Conservation (phyloP, 1,140 invertebrate species). For the Parapsyche elsis region DNA sequence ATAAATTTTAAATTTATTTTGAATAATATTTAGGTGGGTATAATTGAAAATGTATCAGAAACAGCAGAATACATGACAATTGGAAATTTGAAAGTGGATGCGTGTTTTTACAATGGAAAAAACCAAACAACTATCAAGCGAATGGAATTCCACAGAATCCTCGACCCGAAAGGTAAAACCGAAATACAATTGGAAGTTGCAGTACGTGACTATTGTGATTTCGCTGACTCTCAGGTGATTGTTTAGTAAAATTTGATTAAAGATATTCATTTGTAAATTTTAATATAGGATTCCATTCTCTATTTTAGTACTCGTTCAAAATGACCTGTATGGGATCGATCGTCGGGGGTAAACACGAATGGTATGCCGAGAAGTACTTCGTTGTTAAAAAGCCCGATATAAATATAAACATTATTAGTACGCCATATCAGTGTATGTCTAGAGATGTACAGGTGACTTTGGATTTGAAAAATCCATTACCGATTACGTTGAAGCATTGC, state of each 20-base stretch:
- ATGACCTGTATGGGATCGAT: background rate
- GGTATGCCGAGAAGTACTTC: background rate
- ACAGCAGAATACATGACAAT: background rate
- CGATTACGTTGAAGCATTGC: conserved; percentile 73
- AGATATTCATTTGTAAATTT: background rate
- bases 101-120: background rate
- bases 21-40: background rate
- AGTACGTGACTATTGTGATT: background rate
- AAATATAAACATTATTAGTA: conserved; percentile 60
- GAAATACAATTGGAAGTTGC: background rate
- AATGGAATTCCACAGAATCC: background rate
- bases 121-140: background rate
- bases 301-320: background rate
- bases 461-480: conserved; percentile 77
- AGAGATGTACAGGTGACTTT: conserved; percentile 70
- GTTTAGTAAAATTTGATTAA: background rate
- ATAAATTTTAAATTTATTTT: no score
- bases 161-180: background rate
- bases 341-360: background rate
- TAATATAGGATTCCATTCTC: background rate
- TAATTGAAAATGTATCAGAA: background rate
- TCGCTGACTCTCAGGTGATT: background rate
- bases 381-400: background rate
- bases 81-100: background rate
- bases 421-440: conserved; percentile 65